These are phyloP conservation scores for Lethenteron camtschaticum DNA, from an alignment of 2,113 vertebrate genomes.

Conservation along the genomic window DNA sequence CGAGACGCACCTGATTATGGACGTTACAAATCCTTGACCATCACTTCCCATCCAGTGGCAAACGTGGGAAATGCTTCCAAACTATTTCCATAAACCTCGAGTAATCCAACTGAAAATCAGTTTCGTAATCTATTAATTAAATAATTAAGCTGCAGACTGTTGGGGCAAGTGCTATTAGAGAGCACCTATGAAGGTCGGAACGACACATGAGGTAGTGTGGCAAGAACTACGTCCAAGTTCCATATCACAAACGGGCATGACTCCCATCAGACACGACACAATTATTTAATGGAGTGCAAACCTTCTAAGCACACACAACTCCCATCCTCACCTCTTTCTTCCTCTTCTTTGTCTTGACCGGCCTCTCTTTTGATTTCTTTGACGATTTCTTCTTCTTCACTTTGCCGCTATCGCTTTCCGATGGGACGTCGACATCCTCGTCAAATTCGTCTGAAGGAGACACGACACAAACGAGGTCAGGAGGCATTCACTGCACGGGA, in stretches of 20 bases:
- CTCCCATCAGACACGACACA: background rate
- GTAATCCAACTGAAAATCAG: no score
- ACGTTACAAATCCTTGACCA: no score
- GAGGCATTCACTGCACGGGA: background rate
- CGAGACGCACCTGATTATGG: no score
- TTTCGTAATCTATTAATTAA: no score
- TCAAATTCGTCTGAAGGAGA: background rate
- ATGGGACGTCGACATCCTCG: background rate
- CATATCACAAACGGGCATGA: background rate
- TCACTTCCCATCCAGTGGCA: no score
- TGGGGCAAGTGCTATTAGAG: background rate
- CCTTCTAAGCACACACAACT: background rate
- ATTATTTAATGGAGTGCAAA: background rate
- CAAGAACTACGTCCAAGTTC: background rate
- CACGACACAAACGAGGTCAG: background rate
- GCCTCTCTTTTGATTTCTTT: conserved; percentile 2
- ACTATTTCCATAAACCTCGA: no score
- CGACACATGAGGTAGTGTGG: background rate
- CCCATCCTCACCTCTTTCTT: conserved; percentile 1
- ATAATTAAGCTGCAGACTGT: no score
- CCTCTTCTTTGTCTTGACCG: background rate
- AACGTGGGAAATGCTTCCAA: no score
- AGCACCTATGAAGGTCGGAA: background rate
- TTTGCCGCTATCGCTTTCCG: background rate
- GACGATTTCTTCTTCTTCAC: conserved; percentile 5